Evolutionary conservation across 2,888 invertebrate genomes (phyloP).

Genomic region (Podabrus alpinus): DNA sequence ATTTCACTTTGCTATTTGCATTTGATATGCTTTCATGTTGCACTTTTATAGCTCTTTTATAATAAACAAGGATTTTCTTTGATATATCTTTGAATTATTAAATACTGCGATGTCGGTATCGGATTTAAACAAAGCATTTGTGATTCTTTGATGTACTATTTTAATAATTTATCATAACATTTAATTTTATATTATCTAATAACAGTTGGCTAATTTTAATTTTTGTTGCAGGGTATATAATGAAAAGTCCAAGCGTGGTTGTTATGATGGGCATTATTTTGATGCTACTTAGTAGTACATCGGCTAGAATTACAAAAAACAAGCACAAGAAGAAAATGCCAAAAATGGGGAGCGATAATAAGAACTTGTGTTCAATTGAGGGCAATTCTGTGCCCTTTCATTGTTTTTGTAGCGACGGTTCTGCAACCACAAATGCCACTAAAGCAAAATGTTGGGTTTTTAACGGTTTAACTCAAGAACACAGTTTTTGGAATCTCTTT

Average conservation of each 20-base stretch:
- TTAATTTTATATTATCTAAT: background rate
- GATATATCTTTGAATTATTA: background rate
- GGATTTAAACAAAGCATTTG: background rate
- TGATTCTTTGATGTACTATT: background rate
- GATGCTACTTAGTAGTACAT: slow-evolving; percentile 7
- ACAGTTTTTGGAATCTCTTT: slow-evolving; percentile 74
- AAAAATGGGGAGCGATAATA: slow-evolving; percentile 8
- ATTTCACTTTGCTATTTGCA: background rate
- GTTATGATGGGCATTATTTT: slow-evolving; percentile 8
- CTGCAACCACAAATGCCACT: slow-evolving; percentile 61
- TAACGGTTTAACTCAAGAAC: slow-evolving; percentile 66
- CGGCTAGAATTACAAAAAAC: slow-evolving; percentile 16
- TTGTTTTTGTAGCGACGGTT: slow-evolving; percentile 69
- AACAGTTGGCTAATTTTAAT: background rate
- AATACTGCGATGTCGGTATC: background rate
- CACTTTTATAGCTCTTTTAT: background rate
- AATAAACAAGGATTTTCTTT: background rate
- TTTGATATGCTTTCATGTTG: background rate
- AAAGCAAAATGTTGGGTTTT: slow-evolving; percentile 81
- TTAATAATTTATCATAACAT: background rate
- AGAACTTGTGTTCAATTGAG: slow-evolving; percentile 39
- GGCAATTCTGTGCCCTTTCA: slow-evolving; percentile 58
- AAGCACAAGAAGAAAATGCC: slow-evolving; percentile 26
- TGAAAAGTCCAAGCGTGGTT: slow-evolving; percentile 11
- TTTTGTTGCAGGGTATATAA: slow-evolving; percentile 24